Conservation (phyloP, 2,797 vertebrate species). For the Labroides dimidiatus region DNA sequence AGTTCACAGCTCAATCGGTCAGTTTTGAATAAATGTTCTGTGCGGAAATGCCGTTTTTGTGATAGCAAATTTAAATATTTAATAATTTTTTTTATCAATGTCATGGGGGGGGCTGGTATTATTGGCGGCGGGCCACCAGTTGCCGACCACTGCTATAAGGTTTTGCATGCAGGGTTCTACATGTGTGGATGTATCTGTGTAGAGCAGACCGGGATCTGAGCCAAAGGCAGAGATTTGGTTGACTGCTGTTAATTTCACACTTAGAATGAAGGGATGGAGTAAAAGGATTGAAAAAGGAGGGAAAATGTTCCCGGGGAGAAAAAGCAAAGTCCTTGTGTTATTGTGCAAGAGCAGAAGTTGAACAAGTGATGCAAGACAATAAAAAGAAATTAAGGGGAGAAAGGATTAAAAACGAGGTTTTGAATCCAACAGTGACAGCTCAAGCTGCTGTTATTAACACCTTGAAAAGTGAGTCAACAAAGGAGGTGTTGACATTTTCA, state of each 20-base stretch:
- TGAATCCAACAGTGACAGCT: slow-evolving; percentile 9
- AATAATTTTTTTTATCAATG: no score
- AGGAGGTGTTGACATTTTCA: slow-evolving; percentile 31
- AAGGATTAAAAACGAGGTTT: neutral
- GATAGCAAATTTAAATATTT: no score
- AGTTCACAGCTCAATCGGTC: no score
- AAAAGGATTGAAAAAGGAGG: slow-evolving; percentile 27
- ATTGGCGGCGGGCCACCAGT: no score
- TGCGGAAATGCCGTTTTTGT: no score
- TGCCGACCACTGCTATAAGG: no score
- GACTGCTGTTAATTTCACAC: slow-evolving; percentile 50
- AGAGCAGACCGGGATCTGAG: neutral
- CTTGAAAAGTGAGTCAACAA: slow-evolving; percentile 13
- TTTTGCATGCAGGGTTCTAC: neutral
- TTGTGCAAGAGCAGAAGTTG: slow-evolving; percentile 17
- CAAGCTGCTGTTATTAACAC: slow-evolving; percentile 17
- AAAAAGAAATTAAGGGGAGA: neutral
- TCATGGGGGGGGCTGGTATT: no score
- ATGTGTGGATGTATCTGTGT: slow-evolving; percentile 6
- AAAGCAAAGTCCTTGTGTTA: slow-evolving; percentile 19
- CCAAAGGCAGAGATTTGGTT: slow-evolving; percentile 32
- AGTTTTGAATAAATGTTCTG: no score
- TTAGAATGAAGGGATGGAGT: slow-evolving; percentile 22
- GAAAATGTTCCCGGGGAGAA: slow-evolving; percentile 11
- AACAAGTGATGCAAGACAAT: slow-evolving; percentile 38